Conservation (phyloP, 2,113 vertebrate species). For the Trichomycterus rosablanca region DNA sequence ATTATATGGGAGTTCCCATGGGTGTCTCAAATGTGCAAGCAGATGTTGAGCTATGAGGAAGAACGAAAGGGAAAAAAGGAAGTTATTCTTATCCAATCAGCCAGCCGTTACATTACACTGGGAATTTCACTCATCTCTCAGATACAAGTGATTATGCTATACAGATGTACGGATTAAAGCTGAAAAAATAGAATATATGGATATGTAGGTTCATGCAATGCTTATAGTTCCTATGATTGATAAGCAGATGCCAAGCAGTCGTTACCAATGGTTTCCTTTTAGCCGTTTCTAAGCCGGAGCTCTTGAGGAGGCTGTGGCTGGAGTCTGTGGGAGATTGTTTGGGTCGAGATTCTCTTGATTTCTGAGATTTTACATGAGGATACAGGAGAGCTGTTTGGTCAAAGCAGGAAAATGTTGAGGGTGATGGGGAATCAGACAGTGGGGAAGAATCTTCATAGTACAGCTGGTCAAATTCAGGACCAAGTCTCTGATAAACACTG, state of each 20-base stretch:
- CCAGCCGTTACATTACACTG: slow-evolving; percentile 2
- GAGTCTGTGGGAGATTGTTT: slow-evolving; percentile 56
- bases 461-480: slow-evolving; percentile 26
- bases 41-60: slow-evolving; percentile 64
- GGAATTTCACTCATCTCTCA: slow-evolving; percentile 35
- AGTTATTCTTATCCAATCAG: slow-evolving; percentile 34
- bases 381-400: slow-evolving; percentile 40
- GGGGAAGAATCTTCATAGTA: slow-evolving; percentile 35
- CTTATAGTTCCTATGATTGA: slow-evolving; percentile 61
- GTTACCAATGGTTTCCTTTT: slow-evolving; percentile 73
- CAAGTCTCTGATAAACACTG: slow-evolving; percentile 25
- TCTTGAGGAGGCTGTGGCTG: slow-evolving; percentile 64
- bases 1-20: slow-evolving; percentile 58
- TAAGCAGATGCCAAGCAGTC: slow-evolving; percentile 58
- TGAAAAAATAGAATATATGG: slow-evolving; percentile 53
- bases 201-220: slow-evolving; percentile 72
- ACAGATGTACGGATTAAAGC: slow-evolving; percentile 42
- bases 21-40: slow-evolving; percentile 67
- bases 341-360: slow-evolving; percentile 55
- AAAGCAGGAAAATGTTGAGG: slow-evolving; percentile 35
- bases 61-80: slow-evolving; percentile 40
- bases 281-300: slow-evolving; percentile 56
- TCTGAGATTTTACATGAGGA: slow-evolving; percentile 66
- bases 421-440: slow-evolving; percentile 41
- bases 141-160: slow-evolving; percentile 44